phyloP scores from a whole-genome alignment of 2,888 invertebrate genomes.

The Doris montereyensis region DNA sequence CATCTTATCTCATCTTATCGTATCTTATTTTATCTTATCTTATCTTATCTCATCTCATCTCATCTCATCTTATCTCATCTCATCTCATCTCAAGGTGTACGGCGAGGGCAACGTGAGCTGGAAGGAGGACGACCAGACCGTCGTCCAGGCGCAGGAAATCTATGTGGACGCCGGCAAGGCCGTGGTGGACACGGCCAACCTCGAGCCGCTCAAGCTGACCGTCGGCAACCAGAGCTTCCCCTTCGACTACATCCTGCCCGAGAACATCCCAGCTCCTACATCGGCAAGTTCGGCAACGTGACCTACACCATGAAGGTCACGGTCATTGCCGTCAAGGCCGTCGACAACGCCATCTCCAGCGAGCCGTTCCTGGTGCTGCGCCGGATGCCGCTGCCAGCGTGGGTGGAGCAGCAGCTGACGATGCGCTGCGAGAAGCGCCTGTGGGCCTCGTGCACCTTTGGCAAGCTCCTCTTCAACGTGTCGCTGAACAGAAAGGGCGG shows the following conservation, averaged over 20 bases:
- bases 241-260: constrained; percentile 67
- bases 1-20: too few relatives aligned
- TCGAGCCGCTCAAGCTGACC: constrained; percentile 49
- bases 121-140: constrained; percentile 59
- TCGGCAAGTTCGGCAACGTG: constrained; percentile 72
- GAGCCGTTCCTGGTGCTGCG: constrained; percentile 70
- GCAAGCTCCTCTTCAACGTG: constrained; percentile 62
- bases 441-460: constrained; percentile 61
- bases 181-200: constrained; percentile 43
- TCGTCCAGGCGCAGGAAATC: constrained; percentile 62
- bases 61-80: too few relatives aligned
- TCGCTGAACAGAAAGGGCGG: constrained; percentile 63
- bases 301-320: constrained; percentile 71
- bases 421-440: constrained; percentile 53
- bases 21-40: too few relatives aligned
- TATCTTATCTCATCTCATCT: too few relatives aligned
- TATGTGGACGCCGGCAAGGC: constrained; percentile 66
- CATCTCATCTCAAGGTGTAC: too few relatives aligned
- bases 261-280: constrained; percentile 71
- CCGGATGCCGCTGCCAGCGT: constrained; percentile 50
- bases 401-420: constrained; percentile 41
- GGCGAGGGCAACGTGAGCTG: constrained; percentile 68
- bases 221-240: constrained; percentile 65
- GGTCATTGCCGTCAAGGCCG: constrained; percentile 62
- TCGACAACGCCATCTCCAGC: constrained; percentile 67